Conservation (phyloP, 1,140 invertebrate species). For the Drosophila pachea region DNA sequence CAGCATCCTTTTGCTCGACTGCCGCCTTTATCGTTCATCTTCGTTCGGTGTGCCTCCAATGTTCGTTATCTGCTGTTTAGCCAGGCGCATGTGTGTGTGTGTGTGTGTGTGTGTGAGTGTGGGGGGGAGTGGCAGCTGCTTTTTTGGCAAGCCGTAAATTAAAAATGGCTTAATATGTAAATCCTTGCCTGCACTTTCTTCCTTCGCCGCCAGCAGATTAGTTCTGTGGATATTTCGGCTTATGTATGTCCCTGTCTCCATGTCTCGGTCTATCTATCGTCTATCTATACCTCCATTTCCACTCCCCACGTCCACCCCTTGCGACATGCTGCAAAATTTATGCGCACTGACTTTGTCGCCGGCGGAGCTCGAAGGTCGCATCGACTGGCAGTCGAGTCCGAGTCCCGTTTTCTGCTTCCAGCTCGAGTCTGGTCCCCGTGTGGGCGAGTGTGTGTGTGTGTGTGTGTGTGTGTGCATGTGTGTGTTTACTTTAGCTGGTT, state of each 20-base stretch:
- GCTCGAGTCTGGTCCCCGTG: constrained; percentile 7
- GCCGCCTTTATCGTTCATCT: constrained; percentile 67
- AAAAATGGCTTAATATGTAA: constrained; percentile 77
- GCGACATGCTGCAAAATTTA: constrained; percentile 58
- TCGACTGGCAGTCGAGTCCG: neutral
- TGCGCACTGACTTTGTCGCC: constrained; percentile 32
- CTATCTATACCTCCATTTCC: constrained; percentile 3
- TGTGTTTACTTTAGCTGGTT: constrained; percentile 52
- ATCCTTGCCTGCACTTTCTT: constrained; percentile 57
- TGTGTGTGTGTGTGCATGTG: too few relatives aligned
- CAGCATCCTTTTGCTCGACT: constrained; percentile 62
- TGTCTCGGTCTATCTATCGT: constrained; percentile 33
- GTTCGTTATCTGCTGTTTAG: constrained; percentile 71
- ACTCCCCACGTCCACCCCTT: constrained; percentile 7
- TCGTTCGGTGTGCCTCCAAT: constrained; percentile 31
- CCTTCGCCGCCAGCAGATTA: constrained; percentile 55
- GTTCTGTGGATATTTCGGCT: constrained; percentile 74
- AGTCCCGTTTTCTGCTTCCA: neutral
- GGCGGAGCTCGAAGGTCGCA: constrained; percentile 29
- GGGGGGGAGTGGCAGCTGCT: constrained; percentile 35
- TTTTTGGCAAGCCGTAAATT: constrained; percentile 73
- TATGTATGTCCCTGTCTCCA: constrained; percentile 62
- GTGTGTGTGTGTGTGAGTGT: neutral
- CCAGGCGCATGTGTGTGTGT: constrained; percentile 45
- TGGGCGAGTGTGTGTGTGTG: too few relatives aligned